Evolutionary conservation across 2,113 vertebrate species (phyloP), one percentile per base, ranked within the genome.

Genomic region (Holacanthus passer): DNA sequence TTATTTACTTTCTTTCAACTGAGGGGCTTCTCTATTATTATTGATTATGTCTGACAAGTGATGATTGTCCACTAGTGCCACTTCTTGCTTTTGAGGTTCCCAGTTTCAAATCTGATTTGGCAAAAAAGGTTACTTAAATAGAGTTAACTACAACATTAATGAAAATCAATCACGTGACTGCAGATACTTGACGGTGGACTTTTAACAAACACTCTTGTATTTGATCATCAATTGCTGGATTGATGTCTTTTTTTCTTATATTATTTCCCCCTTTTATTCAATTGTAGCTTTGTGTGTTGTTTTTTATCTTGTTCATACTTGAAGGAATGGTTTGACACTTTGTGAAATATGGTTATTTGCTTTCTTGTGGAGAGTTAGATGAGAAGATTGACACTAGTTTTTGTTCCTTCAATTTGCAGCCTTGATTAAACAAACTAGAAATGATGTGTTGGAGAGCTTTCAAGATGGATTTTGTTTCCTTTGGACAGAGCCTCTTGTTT

Each of bases 1-100:
- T 58, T 74, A 50, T 83, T 74, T 69, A 70, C 75, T 58, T 73
- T 73, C 29, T 77, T 73, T 83, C 53, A 74, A 62, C 58, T 16
- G 5, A 60, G n/a, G 1, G 32, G 48, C 47, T 78, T 70, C n/a
- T 67, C 17, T 56, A 22, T 12, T n/a, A 27, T 10, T 53, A 69
- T 77, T 7, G 35, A 20, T 48, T 11, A 67, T 45, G 41, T 39
- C 5, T 22, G 29, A 27, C 14, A 68, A 27, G 3, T 7, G 3
- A 37, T 17, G 39, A 19, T 22, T 13, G 10, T 35, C 4, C 12
- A n/a, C 12, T 10, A 5, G 37, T 58, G 14, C 8, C 20, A 48
- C 17, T 13, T 56, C 11, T 50, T 39, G 12, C 2, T 71, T 19
- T 39, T 70, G 3, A 27, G 22, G 4, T 35, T 45, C 20, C 3